These are phyloP conservation scores for Acanthiza pusilla DNA, from an alignment of 2,797 vertebrate genomes.

Conservation along the genomic window DNA sequence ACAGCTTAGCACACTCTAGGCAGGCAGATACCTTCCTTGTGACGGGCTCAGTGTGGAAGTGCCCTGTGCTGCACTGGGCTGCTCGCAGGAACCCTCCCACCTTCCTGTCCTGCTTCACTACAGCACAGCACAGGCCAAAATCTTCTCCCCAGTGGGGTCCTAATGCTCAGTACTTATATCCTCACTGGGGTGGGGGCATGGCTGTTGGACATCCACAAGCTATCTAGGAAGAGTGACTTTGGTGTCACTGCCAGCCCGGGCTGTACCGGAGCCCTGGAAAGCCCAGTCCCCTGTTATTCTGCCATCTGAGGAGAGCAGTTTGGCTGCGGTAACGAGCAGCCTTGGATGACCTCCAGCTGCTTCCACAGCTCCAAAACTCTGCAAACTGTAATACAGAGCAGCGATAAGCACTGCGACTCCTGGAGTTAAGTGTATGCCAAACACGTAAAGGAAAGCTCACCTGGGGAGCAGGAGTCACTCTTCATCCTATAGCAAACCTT, in stretches of 20 bases:
- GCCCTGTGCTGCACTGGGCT: neutral
- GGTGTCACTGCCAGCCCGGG: neutral
- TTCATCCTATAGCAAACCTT: neutral
- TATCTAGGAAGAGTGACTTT: neutral
- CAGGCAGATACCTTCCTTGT: neutral
- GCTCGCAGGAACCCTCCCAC: neutral
- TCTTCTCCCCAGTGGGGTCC: neutral
- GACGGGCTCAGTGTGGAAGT: neutral
- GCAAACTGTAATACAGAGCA: neutral
- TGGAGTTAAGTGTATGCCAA: neutral
- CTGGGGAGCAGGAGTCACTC: neutral
- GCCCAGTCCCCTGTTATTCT: neutral
- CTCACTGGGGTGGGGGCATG: neutral
- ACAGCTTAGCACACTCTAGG: neutral
- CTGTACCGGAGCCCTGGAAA: neutral
- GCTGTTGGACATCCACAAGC: neutral
- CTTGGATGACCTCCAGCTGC: slow-evolving; percentile 4
- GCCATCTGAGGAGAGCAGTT: neutral
- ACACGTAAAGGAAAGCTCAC: neutral
- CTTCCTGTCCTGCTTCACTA: neutral
- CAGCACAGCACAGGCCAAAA: neutral
- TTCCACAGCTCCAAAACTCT: neutral
- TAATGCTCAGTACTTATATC: neutral
- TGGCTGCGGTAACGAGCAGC: neutral
- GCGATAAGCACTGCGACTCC: neutral